phyloP scores from a whole-genome alignment of 2,888 invertebrate species.

The Conus canariensis region DNA sequence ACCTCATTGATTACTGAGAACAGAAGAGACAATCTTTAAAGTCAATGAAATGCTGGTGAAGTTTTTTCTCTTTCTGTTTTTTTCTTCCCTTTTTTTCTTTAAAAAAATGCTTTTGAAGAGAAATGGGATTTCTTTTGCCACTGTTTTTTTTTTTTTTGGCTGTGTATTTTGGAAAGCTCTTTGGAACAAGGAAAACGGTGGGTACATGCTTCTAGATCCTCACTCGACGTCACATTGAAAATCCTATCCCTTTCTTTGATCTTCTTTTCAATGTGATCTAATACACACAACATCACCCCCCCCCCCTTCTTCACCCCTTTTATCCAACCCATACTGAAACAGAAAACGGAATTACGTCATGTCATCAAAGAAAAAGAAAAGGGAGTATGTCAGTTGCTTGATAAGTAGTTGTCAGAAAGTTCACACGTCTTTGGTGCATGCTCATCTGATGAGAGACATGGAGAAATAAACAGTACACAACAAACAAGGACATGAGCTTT shows the following conservation, averaged over 20 bases:
- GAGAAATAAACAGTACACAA: too few species aligned
- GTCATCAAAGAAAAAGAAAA: too few species aligned
- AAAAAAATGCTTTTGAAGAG: neutral
- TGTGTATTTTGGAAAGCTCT: neutral
- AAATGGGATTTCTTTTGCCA: neutral
- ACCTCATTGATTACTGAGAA: constrained; percentile 10
- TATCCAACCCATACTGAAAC: neutral
- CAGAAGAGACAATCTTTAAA: neutral
- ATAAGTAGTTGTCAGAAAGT: too few species aligned
- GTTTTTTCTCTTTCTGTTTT: neutral
- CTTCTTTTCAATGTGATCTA: neutral
- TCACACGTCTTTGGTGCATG: too few species aligned
- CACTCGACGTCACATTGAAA: neutral
- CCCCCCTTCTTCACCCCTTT: neutral
- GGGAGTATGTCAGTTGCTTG: too few species aligned
- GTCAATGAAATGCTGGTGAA: neutral
- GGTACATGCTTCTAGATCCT: neutral
- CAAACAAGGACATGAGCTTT: too few species aligned
- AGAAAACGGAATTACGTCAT: neutral
- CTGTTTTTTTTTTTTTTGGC: neutral
- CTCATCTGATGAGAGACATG: too few species aligned
- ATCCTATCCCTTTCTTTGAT: neutral
- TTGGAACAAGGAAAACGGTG: neutral
- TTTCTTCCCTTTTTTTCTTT: too few species aligned
- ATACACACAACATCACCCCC: neutral